Base-by-base conservation (phyloP, 2,113 vertebrate species). In the Carettochelys insculpta region DNA sequence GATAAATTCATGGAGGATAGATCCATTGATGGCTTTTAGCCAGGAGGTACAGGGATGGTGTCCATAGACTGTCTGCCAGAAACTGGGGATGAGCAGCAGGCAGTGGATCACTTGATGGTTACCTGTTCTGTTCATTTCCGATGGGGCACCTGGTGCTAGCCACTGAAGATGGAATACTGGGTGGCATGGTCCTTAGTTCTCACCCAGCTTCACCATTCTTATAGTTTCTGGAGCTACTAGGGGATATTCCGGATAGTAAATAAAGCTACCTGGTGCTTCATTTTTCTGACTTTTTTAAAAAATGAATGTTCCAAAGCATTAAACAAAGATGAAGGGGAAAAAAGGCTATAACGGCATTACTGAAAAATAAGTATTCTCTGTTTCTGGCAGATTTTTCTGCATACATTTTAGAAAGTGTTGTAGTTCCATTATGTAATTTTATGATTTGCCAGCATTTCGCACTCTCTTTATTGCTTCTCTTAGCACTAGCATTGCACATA, bases 331-430 rank as follows among this genome's bases (percentile, higher is more conserved):
- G 16, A 22, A 58, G 58, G 29, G 14, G 43, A 9, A 8, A 58
- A 1, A 0, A 3, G 0, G 0, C 1, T 56, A 29, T 22, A 50
- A 92, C 85, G 82, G 82, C 2, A 0, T 27, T 51, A 14, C 11
- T 54, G 2, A 71, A 89, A 93, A 92, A 75, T n/a, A 5, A 85
- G 77, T 2, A 2, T 3, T 17, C 80, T 22, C 22, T 80, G 11
- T 27, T 92, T 83, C 90, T 29, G 85, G 83, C 77, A 1, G 5
- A 17, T 45, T 85, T 77, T 43, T 27, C 27, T 53, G 83, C 27
- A 86, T 1, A 43, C 20, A 0, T 79, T 93, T 87, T 77, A 9
- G 50, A 88, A 92, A 78, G 1, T 12, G 38, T 25, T 43, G 47
- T 10, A 77, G 9, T 47, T 80, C 85, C 25, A 80, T 75, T 53